Percentiles rank a stretch among this genome's conserved stretches.
Conservation (phyloP, 2,113 vertebrate genomes). For the Dasyurus viverrinus region DNA sequence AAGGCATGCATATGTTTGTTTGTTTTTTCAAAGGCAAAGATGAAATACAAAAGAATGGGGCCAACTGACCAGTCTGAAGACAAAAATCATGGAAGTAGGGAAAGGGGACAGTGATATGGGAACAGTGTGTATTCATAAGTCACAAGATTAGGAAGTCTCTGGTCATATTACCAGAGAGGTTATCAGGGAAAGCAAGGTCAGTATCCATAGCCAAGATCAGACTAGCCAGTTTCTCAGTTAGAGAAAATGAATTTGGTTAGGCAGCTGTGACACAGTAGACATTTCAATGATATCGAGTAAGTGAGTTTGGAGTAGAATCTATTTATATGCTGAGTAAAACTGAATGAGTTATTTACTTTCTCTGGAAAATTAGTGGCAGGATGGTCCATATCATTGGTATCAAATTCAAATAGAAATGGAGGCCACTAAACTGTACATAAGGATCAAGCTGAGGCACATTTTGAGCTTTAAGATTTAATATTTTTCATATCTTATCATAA, state of each 20-base stretch:
- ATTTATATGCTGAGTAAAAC: not conserved
- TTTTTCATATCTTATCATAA: not conserved
- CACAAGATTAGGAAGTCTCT: not conserved
- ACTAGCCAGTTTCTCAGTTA: not conserved
- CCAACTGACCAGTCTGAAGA: not conserved
- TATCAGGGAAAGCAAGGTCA: not conserved
- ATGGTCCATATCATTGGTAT: not conserved
- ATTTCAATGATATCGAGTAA: not conserved
- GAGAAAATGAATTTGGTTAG: not conserved
- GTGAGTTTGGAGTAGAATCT: not conserved
- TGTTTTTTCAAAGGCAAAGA: not conserved
- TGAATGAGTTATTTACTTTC: not conserved
- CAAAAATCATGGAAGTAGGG: not conserved
- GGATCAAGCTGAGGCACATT: not conserved
- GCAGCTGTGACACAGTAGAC: not conserved
- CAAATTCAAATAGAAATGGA: not conserved
- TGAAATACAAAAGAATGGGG: not conserved
- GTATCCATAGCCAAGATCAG: not conserved
- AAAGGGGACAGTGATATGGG: not conserved
- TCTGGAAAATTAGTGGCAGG: not conserved
- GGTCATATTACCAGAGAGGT: not conserved
- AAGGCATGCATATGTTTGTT: no score
- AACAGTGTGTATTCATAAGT: not conserved
- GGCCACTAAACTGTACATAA: no score
- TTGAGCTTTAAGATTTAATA: not conserved